Percentiles rank a stretch among this genome's conserved stretches.
Conservation (phyloP, 2,113 vertebrate genomes). For the Eulacestoma nigropectus region DNA sequence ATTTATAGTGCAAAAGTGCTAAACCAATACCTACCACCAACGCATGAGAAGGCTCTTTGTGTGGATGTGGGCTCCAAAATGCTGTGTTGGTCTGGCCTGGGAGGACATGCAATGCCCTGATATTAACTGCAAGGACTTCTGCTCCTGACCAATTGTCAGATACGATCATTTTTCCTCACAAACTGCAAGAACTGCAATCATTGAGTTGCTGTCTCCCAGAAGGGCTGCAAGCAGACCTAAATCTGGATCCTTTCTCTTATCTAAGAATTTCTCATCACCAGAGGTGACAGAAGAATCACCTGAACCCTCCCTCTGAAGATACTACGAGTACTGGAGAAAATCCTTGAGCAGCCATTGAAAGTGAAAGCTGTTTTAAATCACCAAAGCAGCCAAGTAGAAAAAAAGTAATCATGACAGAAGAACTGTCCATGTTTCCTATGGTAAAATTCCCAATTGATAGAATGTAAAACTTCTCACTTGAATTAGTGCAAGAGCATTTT, state of each 20-base stretch:
- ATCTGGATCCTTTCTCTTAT: not conserved
- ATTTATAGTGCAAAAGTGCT: not conserved
- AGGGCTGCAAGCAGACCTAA: not conserved
- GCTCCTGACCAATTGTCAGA: rapidly evolving
- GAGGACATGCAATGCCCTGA: not conserved
- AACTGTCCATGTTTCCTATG: not conserved
- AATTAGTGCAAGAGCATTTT: not conserved
- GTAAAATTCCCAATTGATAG: not conserved
- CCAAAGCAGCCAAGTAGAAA: not conserved
- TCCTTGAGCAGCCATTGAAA: not conserved
- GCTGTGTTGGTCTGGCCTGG: rapidly evolving
- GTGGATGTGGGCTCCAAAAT: not conserved
- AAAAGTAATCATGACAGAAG: not conserved
- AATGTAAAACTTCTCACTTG: not conserved
- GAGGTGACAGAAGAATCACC: not conserved
- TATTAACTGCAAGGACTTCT: not conserved
- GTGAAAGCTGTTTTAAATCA: not conserved
- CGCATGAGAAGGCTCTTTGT: not conserved
- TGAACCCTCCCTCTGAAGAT: not conserved
- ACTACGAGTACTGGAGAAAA: not conserved
- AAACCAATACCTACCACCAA: not conserved
- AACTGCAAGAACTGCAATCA: not conserved
- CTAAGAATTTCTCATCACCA: not conserved
- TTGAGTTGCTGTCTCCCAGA: not conserved
- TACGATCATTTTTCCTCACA: rapidly evolving